Conservation (phyloP, 2,797 vertebrate species). For the Aeoliscus strigatus region DNA sequence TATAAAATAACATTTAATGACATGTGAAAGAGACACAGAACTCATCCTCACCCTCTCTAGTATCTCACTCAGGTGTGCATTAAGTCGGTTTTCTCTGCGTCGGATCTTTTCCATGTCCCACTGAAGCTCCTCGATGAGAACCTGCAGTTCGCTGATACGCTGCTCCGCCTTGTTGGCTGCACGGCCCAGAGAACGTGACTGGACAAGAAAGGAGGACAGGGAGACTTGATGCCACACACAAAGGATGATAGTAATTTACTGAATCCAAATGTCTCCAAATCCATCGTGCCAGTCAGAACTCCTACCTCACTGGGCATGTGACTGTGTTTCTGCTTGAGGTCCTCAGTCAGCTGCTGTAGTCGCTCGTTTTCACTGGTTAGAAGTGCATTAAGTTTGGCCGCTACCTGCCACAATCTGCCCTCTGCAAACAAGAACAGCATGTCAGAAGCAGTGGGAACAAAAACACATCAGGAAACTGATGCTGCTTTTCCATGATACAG, state of each 20-base stretch:
- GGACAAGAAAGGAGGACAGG: slow-evolving; percentile 9
- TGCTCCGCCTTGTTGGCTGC: slow-evolving; percentile 90
- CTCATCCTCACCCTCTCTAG: slow-evolving; percentile 81
- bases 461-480: too few species aligned
- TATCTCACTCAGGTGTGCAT: slow-evolving; percentile 88
- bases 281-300: too few species aligned
- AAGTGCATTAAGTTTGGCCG: slow-evolving; percentile 77
- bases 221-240: slow-evolving; percentile 1
- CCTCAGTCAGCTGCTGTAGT: slow-evolving; percentile 84
- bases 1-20: neutral
- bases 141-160: slow-evolving; percentile 87
- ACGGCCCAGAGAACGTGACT: slow-evolving; percentile 82
- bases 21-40: neutral
- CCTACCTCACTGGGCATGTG: slow-evolving; percentile 93
- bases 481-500: too few species aligned
- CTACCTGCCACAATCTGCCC: slow-evolving; percentile 57
- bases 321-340: slow-evolving; percentile 88
- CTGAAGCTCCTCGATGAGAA: slow-evolving; percentile 91
- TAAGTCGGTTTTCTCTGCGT: slow-evolving; percentile 91
- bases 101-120: slow-evolving; percentile 99
- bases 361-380: slow-evolving; percentile 84
- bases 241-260: neutral
- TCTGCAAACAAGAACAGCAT: slow-evolving; percentile 40
- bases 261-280: neutral
- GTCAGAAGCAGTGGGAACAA: too few species aligned